phyloP scores from a whole-genome alignment of 1,140 invertebrate genomes.

The Lasioglossum baleicum region DNA sequence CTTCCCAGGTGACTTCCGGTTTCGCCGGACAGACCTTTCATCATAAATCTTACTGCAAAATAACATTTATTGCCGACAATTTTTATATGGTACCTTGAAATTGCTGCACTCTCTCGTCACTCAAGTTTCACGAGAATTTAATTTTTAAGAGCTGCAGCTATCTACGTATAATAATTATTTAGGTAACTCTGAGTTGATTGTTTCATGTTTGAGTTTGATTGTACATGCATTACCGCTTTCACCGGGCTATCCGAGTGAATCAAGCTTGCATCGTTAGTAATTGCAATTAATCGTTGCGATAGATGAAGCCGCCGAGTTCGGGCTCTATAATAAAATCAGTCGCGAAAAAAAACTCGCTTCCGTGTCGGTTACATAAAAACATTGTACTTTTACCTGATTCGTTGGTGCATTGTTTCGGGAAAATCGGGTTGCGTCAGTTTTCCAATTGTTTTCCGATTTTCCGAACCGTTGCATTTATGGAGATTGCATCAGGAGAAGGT shows the following conservation, averaged over 20 bases:
- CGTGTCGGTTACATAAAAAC: conserved; percentile 12
- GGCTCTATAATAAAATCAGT: conserved; percentile 1
- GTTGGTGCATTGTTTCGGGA: not conserved
- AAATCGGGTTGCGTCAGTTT: not conserved
- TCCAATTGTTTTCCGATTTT: too few relatives aligned
- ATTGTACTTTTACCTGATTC: not conserved
- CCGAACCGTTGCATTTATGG: too few relatives aligned
- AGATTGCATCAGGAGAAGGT: too few relatives aligned
- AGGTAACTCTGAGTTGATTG: too few relatives aligned
- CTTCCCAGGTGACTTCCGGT: not conserved
- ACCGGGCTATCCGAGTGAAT: conserved; percentile 2
- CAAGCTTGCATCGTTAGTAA: not conserved
- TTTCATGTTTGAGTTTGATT: too few relatives aligned
- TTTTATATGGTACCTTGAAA: too few relatives aligned
- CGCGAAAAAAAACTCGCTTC: not conserved
- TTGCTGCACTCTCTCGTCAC: too few relatives aligned
- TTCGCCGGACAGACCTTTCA: not conserved
- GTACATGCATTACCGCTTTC: conserved; percentile 20
- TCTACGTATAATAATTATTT: too few relatives aligned
- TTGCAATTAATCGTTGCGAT: conserved; percentile 20
- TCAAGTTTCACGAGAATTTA: too few relatives aligned
- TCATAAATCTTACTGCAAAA: not conserved
- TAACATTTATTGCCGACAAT: too few relatives aligned
- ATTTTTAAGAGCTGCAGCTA: too few relatives aligned
- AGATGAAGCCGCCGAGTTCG: not conserved